Base-by-base conservation (phyloP, 2,113 vertebrate species). In the Macrotis lagotis region DNA sequence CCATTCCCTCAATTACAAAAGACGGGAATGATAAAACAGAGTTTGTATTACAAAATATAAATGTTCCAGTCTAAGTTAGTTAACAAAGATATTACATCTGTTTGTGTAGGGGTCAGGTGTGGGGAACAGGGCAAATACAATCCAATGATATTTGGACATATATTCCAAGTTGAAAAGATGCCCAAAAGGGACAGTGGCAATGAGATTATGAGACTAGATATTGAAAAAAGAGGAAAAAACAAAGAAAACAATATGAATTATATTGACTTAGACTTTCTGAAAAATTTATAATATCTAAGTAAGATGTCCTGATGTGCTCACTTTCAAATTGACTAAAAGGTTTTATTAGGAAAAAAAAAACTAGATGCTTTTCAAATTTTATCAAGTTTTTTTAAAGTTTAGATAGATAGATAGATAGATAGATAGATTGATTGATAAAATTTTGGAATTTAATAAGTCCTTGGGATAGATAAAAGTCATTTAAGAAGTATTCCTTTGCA, bases 401-500 rank as follows among this genome's bases (percentile, higher is more conserved):
- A n/a, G 89, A 94, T 96, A 96, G 93, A 92, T 94, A 83, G 4
- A n/a, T n/a, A 19, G n/a, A 83, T 83, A n/a, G 37, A 97, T n/a
- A n/a, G n/a, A n/a, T n/a, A n/a, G n/a, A n/a, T n/a, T n/a, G n/a
- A n/a, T n/a, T n/a, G 91, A 96, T 91, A 93, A 95, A 96, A 97
- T 93, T 97, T 96, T 93, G 74, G 74, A 96, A 50, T 96, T 90
- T 94, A 96, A 95, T 92, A 95, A 31, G 92, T 95, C 94, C 94
- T 97, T 96, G 92, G 90, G 74, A 96, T 94, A 0, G 0, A 96
- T n/a, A 96, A 95, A 49, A 95, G 53, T 96, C 91, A 97, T 97
- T 96, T 96, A 96, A 94, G 96, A 96, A 91, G 44, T 94, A 96
- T 96, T 96, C 94, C 96, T 96, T 92, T 96, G 44, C 48, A 89